phyloP scores from a whole-genome alignment of 2,797 vertebrate genomes.

The Sebastes oblongus region DNA sequence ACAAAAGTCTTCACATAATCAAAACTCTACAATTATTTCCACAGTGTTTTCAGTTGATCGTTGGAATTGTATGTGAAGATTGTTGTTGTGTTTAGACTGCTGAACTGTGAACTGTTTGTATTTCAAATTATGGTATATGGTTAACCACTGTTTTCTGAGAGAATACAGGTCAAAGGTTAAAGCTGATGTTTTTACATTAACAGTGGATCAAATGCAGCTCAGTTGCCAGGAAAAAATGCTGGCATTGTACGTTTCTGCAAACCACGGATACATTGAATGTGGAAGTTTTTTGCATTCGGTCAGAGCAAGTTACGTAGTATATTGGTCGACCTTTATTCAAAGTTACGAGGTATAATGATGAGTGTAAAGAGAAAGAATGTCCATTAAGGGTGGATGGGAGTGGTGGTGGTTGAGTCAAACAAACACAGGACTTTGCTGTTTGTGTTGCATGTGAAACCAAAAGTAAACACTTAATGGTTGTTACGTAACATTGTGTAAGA shows the following conservation, averaged over 20 bases:
- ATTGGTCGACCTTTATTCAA: not conserved
- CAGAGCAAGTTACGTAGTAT: not conserved
- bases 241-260: not conserved
- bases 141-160: not conserved
- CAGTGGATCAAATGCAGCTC: not conserved
- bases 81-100: not conserved
- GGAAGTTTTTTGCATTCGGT: not conserved
- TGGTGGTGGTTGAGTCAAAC: not conserved
- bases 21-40: not conserved
- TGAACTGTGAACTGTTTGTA: not conserved
- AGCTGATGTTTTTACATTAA: not conserved
- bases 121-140: not conserved
- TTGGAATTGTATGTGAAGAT: not conserved
- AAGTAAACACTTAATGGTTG: not conserved
- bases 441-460: not conserved
- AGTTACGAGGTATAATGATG: not conserved
- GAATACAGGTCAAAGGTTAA: not conserved
- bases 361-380: not conserved
- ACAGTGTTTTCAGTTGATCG: not conserved
- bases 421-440: not conserved
- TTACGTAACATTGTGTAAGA: too few relatives aligned
- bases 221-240: not conserved
- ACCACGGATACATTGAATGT: not conserved
- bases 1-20: not conserved
- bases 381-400: too few relatives aligned